Base-by-base conservation (phyloP, 2,888 invertebrate genomes). In the Ctenicera cuprea region DNA sequence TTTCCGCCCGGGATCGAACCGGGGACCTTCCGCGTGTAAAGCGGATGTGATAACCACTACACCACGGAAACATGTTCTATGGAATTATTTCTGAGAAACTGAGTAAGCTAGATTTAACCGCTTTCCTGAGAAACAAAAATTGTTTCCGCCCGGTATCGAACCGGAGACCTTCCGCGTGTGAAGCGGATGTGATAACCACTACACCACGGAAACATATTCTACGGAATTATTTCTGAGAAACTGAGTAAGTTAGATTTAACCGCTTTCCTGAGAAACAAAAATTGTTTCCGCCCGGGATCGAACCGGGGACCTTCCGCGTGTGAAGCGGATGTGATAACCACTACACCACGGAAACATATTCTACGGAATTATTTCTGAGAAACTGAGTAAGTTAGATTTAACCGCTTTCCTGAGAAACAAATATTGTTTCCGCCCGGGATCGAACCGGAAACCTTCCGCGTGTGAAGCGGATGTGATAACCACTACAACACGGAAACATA, bases 381-480 rank as follows among this genome's bases (percentile, higher is more conserved):
- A 11, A 38, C 7, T 3, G 3, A 38, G 2, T 38, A 38, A 7
- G 38, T 11, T 3, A n/a, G 38, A 11, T 9, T 26, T 26, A 5
- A 3, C 5, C 2, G 2, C 5, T 12, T 12, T 12, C 2, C 38
- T 26, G 38, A 12, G 9, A 12, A 38, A 52, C n/a, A 57, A 66
- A 69, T n/a, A 5, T 22, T 93, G 93, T 93, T 93, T 93, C 91
- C 93, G 93, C 93, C 93, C 93, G 93, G 93, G 93, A 92, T 94
- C 93, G 93, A 94, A 94, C 94, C 93, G 93, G 93, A 93, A 93
- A 91, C 94, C 94, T 94, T 93, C 93, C 93, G 94, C 94, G 94
- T 94, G 94, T 94, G 93, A 94, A 93, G 94, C 94, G 93, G 93
- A 93, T 93, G 94, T 94, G 94, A 94, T 94, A 94, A 94, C 94